Evolutionary conservation across 1,140 invertebrate species (phyloP).

Genomic region (Ptiloglossa arizonensis): DNA sequence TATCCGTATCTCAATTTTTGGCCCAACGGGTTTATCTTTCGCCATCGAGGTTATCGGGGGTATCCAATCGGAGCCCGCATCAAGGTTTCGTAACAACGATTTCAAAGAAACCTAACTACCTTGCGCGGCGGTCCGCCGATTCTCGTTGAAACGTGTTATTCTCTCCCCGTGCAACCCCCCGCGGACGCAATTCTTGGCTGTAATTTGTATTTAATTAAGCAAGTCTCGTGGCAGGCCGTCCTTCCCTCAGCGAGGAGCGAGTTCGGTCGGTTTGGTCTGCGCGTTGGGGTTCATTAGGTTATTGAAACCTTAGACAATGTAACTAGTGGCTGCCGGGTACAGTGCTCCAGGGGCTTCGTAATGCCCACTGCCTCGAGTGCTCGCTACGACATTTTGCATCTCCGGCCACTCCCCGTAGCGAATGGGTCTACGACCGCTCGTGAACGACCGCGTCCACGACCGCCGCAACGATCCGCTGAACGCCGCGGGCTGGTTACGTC

Average conservation of each 20-base stretch:
- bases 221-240: constrained; percentile 41
- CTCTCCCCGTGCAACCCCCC: background rate
- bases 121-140: background rate
- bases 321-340: constrained; percentile 67
- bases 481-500: constrained; percentile 57
- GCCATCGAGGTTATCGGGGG: too few relatives aligned
- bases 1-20: too few relatives aligned
- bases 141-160: constrained; percentile 4
- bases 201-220: constrained; percentile 71
- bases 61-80: too few relatives aligned
- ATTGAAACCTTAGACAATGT: constrained; percentile 79
- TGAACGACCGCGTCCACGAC: constrained; percentile 42
- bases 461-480: constrained; percentile 39
- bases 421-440: constrained; percentile 43
- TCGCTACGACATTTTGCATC: constrained; percentile 67
- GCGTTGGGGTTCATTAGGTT: constrained; percentile 75
- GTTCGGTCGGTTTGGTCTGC: constrained; percentile 60
- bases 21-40: too few relatives aligned
- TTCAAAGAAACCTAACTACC: constrained; percentile 11
- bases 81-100: too few relatives aligned
- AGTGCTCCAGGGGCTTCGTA: constrained; percentile 76
- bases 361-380: constrained; percentile 66
- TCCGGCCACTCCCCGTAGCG: constrained; percentile 57
- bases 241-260: constrained; percentile 49
- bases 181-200: constrained; percentile 57